Conservation (phyloP, 2,113 vertebrate species). For the Sisor rabdophorus region DNA sequence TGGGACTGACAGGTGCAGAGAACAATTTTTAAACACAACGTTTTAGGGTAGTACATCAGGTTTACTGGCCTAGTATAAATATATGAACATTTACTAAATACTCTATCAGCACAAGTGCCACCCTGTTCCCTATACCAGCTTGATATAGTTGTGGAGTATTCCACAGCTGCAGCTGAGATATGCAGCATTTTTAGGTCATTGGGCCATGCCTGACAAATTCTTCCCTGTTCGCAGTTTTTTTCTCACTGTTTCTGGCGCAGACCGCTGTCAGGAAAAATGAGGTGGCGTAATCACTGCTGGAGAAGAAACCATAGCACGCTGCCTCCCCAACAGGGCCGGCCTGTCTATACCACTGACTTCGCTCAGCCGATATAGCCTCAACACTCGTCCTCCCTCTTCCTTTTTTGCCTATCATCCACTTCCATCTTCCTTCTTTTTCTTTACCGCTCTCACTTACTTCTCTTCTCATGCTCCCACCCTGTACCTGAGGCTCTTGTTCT, state of each 20-base stretch:
- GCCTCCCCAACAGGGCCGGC: constrained; percentile 55
- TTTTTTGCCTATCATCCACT: constrained; percentile 37
- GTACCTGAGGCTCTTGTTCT: constrained; percentile 74
- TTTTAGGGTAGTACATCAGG: too few relatives aligned
- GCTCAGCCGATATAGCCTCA: constrained; percentile 52
- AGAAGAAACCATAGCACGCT: constrained; percentile 36
- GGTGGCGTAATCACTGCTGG: constrained; percentile 58
- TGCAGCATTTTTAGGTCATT: not conserved
- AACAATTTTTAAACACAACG: too few relatives aligned
- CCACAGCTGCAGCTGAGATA: constrained; percentile 10
- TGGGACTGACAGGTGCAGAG: too few relatives aligned
- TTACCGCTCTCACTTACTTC: constrained; percentile 1
- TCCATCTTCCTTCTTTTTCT: constrained; percentile 27
- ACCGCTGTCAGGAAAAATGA: constrained; percentile 18
- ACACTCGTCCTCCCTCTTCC: constrained; percentile 49
- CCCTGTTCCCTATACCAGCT: not conserved
- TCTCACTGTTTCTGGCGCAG: not conserved
- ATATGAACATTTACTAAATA: not conserved
- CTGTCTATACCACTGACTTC: constrained; percentile 59
- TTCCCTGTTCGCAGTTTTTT: constrained; percentile 9
- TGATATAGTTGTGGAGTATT: constrained; percentile 4
- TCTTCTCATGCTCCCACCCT: constrained; percentile 49
- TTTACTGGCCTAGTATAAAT: too few relatives aligned
- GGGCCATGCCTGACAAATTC: constrained; percentile 3
- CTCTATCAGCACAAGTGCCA: not conserved